Percentiles rank a stretch among this genome's conserved stretches.
Evolutionary conservation across 2,797 vertebrate species (phyloP).

Genomic region (Ibycter americanus): DNA sequence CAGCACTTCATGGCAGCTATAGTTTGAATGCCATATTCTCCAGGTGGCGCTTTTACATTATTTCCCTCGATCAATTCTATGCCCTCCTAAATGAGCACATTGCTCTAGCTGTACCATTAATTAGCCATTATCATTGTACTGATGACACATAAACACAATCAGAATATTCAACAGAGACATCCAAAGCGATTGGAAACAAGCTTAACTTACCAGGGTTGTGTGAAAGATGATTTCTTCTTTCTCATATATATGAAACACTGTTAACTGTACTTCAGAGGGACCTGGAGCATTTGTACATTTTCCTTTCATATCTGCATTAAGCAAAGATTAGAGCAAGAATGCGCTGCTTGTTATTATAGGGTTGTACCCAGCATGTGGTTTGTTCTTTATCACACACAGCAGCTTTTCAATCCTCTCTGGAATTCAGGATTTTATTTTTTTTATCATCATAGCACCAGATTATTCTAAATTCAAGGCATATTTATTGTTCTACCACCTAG

Average conservation of each 20-base stretch:
- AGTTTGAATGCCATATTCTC: background rate
- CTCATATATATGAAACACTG: background rate
- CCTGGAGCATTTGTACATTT: background rate
- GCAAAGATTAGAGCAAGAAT: background rate
- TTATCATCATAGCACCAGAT: background rate
- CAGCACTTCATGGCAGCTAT: background rate
- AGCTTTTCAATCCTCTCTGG: background rate
- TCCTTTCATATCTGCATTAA: background rate
- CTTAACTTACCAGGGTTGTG: background rate
- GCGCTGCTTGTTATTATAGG: background rate
- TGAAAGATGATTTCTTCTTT: background rate
- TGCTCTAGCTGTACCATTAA: background rate
- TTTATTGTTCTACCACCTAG: constrained; percentile 28
- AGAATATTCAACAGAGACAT: background rate
- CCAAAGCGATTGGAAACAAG: background rate
- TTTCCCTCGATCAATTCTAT: background rate
- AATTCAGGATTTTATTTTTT: background rate
- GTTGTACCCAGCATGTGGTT: background rate
- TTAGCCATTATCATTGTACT: background rate
- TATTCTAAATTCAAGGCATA: constrained; percentile 23
- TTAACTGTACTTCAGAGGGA: background rate
- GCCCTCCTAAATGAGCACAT: background rate
- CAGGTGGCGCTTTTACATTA: background rate
- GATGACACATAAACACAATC: background rate
- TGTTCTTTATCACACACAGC: background rate